Evolutionary conservation across 2,888 invertebrate genomes (phyloP), one percentile per base, ranked within the genome.

Genomic region (Chloroclysta siterata): DNA sequence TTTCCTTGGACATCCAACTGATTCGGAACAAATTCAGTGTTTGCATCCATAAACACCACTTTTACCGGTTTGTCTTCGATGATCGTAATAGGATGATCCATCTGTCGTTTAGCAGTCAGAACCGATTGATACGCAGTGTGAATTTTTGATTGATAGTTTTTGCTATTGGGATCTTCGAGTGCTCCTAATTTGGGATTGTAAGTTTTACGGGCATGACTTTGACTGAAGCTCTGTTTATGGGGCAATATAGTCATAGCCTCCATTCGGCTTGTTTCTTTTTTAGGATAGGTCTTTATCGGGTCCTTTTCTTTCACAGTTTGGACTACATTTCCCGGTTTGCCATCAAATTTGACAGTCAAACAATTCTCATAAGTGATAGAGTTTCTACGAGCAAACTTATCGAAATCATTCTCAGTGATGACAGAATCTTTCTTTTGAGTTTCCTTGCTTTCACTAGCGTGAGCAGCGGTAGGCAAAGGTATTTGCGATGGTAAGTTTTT

Each of bases 41-140:
- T 83, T 1, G 82, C 70, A 39, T 91, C 90, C 76, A 92, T 81
- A 66, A 85, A 92, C 0, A 92, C 85, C 0, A 92, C 91, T 80
- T 92, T 90, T 0, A 92, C 92, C 15, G 92, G 92, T 72, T 90
- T 90, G 65, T 93, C 91, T 77, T 93, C 91, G n/a, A 92, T 85
- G 6, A 91, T 88, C 36, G 87, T 82, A 54, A 91, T 85, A 1
- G 90, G 87, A 29, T 80, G 78, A 69, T 89, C 87, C 61, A 82
- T 80, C 65, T 88, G 87, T 2, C 81, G 83, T 75, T 92, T 91
- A 1, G 88, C 87, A 15, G 89, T 89, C 53, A 91, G 70, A 29
- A 85, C 89, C 6, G 87, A 83, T 53, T 92, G 89, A 72, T 92
- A 92, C 5, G 92, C 92, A 57, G 85, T 81, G 78, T 91, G 89